These are phyloP conservation scores for Drosophila setifemur DNA, from an alignment of 1,140 invertebrate species.

Conservation along the genomic window DNA sequence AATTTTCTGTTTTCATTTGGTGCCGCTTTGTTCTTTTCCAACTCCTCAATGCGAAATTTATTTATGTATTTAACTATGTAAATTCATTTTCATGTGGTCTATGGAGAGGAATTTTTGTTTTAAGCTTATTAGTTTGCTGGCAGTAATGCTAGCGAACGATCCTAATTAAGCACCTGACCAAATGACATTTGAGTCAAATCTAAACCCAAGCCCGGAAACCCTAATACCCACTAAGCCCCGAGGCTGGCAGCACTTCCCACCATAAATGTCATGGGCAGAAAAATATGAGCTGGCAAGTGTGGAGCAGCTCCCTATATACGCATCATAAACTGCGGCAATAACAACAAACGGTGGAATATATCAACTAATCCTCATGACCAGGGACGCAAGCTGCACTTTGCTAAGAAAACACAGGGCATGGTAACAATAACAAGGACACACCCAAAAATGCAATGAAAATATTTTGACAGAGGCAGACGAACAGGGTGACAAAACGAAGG, in stretches of 20 bases:
- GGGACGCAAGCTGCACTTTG: conserved; percentile 61
- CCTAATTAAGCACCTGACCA: conserved; percentile 62
- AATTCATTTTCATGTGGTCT: too few species aligned
- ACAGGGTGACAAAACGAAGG: conserved; percentile 32
- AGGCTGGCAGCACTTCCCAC: conserved; percentile 65
- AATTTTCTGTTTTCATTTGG: too few species aligned
- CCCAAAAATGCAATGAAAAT: conserved; percentile 77
- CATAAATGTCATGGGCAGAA: conserved; percentile 70
- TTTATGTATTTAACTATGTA: too few species aligned
- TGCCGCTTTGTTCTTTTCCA: too few species aligned
- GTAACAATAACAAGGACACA: conserved; percentile 53
- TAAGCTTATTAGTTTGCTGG: conserved; percentile 50
- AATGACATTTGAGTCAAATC: background rate
- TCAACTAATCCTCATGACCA: conserved; percentile 63
- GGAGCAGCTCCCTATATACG: conserved; percentile 46
- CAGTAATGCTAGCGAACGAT: too few species aligned
- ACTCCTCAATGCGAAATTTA: too few species aligned
- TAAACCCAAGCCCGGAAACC: conserved; percentile 1
- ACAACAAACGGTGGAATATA: conserved; percentile 59
- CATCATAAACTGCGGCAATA: conserved; percentile 76
- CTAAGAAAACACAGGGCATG: conserved; percentile 61
- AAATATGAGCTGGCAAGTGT: conserved; percentile 73
- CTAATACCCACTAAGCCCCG: conserved; percentile 6
- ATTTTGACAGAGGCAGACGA: conserved; percentile 67
- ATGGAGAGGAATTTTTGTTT: too few species aligned